Evolutionary conservation across 2,888 invertebrate species (phyloP).

Genomic region (Hydropsyche betteni): DNA sequence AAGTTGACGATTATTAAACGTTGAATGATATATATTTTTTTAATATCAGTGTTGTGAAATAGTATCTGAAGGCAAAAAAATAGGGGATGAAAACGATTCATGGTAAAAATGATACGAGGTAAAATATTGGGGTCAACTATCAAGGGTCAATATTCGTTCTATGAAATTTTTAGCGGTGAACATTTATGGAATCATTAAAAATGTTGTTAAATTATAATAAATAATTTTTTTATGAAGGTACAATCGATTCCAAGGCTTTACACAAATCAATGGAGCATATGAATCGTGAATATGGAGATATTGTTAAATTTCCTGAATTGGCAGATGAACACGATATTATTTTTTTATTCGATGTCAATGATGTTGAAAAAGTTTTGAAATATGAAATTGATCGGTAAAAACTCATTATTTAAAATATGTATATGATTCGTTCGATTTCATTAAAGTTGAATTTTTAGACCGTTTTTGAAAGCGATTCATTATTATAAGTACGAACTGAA

Average conservation of each 20-base stretch:
- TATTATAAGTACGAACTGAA: conserved; percentile 9
- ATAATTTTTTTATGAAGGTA: conserved; percentile 7
- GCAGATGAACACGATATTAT: neutral
- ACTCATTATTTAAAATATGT: neutral
- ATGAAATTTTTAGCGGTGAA: no score
- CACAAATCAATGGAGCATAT: conserved; percentile 9
- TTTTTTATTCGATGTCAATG: conserved; percentile 7
- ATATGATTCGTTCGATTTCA: neutral
- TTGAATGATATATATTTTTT: no score
- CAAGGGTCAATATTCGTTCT: no score
- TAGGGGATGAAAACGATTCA: no score
- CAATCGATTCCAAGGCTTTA: neutral
- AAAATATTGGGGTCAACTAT: no score
- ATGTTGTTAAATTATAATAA: neutral
- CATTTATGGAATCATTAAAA: no score
- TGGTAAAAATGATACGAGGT: no score
- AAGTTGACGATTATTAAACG: no score
- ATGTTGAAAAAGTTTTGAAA: conserved; percentile 12
- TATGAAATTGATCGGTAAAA: neutral
- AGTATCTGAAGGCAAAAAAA: no score
- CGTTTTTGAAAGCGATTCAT: conserved; percentile 17
- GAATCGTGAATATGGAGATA: conserved; percentile 9
- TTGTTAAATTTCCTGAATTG: conserved; percentile 15
- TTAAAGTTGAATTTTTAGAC: neutral
- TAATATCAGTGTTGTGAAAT: no score